phyloP scores from a whole-genome alignment of 2,888 invertebrate genomes.

The Perizoma flavofasciatum region DNA sequence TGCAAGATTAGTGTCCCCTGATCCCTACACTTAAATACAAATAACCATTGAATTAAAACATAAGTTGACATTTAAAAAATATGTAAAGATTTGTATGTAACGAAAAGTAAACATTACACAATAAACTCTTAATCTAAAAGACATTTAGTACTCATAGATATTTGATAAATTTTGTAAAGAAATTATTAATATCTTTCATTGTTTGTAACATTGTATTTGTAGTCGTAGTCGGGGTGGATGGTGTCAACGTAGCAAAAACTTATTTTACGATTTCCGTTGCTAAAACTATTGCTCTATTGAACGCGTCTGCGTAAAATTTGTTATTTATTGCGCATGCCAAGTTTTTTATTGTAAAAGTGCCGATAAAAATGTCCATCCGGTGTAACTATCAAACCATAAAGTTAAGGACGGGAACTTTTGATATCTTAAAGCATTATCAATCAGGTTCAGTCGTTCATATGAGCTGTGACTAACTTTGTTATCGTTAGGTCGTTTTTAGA shows the following conservation, averaged over 20 bases:
- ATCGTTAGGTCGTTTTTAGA: neutral
- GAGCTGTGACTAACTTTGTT: no score
- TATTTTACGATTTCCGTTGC: conserved; percentile 81
- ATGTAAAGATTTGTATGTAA: no score
- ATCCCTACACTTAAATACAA: no score
- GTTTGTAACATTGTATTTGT: conserved; percentile 33
- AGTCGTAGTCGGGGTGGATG: conserved; percentile 40
- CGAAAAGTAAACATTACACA: no score
- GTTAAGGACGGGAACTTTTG: conserved; percentile 4
- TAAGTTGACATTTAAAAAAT: no score
- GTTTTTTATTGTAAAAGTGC: conserved; percentile 50
- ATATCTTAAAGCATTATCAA: neutral
- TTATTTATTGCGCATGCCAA: conserved; percentile 75
- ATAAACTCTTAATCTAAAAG: no score
- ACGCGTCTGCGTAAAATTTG: conserved; percentile 66
- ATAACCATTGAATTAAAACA: no score
- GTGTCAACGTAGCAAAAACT: conserved; percentile 72
- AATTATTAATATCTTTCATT: conserved; percentile 29
- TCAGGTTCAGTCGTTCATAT: no score
- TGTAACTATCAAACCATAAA: conserved; percentile 16
- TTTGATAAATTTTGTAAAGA: no score
- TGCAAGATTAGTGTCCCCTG: no score
- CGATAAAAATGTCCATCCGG: conserved; percentile 36
- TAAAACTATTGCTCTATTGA: conserved; percentile 62
- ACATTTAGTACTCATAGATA: no score